Evolutionary conservation across 2,888 invertebrate genomes (phyloP).

Genomic region (Parascotia fuliginaria): DNA sequence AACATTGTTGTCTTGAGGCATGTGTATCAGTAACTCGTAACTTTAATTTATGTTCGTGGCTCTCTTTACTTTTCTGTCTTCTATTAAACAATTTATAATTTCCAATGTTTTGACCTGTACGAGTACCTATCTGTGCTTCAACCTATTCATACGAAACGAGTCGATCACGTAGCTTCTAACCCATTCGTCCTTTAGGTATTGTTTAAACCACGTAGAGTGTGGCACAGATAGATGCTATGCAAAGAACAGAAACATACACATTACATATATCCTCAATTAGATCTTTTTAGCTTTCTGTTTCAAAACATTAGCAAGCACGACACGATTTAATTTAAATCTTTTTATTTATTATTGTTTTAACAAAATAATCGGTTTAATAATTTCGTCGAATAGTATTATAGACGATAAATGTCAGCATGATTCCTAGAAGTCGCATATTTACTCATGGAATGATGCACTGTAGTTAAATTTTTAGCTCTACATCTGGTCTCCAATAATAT

Average conservation of each 20-base stretch:
- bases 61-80: slow-evolving; percentile 24
- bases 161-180: neutral
- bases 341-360: slow-evolving; percentile 30
- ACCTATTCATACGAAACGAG: neutral
- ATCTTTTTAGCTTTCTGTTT: slow-evolving; percentile 51
- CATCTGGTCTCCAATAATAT: slow-evolving; percentile 77
- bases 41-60: slow-evolving; percentile 15
- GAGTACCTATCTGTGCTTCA: slow-evolving; percentile 38
- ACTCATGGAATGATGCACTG: slow-evolving; percentile 47
- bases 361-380: slow-evolving; percentile 3
- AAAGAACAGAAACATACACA: slow-evolving; percentile 10
- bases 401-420: slow-evolving; percentile 40
- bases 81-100: too few species aligned
- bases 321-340: slow-evolving; percentile 21
- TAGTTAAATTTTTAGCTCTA: slow-evolving; percentile 46
- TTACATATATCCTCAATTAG: slow-evolving; percentile 68
- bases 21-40: slow-evolving; percentile 23
- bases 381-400: slow-evolving; percentile 21
- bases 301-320: slow-evolving; percentile 46
- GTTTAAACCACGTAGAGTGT: neutral
- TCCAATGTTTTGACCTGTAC: slow-evolving; percentile 13
- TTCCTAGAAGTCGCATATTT: slow-evolving; percentile 33
- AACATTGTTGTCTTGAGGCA: slow-evolving; percentile 35
- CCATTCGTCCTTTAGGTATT: neutral
- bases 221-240: slow-evolving; percentile 38